Conservation (phyloP, 92 coral and sea anemone genomes). For the Palythoa grandis region DNA sequence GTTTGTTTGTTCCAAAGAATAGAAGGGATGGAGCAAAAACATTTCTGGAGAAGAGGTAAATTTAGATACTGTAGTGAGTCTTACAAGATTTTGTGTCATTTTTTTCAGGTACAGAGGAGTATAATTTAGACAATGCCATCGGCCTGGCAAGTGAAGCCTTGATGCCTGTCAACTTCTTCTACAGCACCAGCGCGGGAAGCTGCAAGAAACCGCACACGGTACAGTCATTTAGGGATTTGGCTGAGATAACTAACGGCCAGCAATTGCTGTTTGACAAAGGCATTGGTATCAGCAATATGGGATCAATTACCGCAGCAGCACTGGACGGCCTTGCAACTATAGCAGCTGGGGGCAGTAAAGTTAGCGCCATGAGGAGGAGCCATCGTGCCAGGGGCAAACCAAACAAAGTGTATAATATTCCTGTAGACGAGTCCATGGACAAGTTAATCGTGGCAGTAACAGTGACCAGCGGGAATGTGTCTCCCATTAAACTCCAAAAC, state of each 20-base stretch:
- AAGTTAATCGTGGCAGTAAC: conserved; percentile 63
- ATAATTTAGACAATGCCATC: conserved; percentile 65
- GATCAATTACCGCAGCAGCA: conserved; percentile 42
- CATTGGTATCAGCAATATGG: conserved; percentile 56
- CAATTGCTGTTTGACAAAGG: conserved; percentile 61
- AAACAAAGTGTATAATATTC: conserved; percentile 58
- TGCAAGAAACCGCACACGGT: conserved; percentile 43
- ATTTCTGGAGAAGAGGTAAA: no score
- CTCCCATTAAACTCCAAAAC: conserved; percentile 54
- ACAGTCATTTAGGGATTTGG: conserved; percentile 28
- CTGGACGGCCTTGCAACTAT: conserved; percentile 71
- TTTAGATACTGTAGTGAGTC: neutral
- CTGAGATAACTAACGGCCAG: conserved; percentile 65
- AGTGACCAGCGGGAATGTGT: conserved; percentile 31
- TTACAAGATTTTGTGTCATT: neutral
- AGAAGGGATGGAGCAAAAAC: no score
- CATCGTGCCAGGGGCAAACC: neutral
- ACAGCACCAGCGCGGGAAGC: conserved; percentile 50
- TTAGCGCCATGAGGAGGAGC: neutral
- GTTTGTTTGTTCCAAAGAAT: no score
- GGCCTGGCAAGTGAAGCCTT: conserved; percentile 62
- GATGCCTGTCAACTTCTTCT: conserved; percentile 70
- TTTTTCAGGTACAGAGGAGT: conserved; percentile 35
- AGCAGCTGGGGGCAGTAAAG: conserved; percentile 45
- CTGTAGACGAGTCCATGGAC: conserved; percentile 72